Evolutionary conservation across 2,888 invertebrate genomes (phyloP).

Genomic region (Emmelina monodactyla): DNA sequence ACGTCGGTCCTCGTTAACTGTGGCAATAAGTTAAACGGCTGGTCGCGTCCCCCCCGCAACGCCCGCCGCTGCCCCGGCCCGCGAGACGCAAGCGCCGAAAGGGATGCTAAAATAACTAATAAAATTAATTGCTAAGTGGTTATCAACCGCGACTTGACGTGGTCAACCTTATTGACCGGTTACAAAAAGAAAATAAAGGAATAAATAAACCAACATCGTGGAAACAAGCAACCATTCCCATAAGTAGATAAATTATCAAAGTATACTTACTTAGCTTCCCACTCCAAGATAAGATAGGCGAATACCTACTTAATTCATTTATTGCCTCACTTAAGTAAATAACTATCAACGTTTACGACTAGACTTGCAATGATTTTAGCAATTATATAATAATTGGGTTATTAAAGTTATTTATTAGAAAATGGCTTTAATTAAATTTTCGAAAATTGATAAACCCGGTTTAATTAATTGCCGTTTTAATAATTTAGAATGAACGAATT

Average conservation of each 20-base stretch:
- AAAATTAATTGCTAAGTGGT: too few species aligned
- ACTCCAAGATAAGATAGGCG: background rate
- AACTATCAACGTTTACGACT: background rate
- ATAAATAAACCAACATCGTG: too few species aligned
- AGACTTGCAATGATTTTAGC: background rate
- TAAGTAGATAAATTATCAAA: too few species aligned
- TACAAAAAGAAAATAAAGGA: too few species aligned
- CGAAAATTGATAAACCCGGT: background rate
- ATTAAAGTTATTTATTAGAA: slow-evolving; percentile 1
- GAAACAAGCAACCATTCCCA: too few species aligned
- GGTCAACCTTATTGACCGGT: too few species aligned
- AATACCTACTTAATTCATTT: background rate
- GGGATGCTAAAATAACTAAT: too few species aligned
- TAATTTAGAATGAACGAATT: slow-evolving; percentile 37
- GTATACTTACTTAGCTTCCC: background rate
- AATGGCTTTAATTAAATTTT: background rate
- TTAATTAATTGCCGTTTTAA: background rate
- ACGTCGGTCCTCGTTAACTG: slow-evolving; percentile 66
- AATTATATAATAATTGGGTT: slow-evolving; percentile 1
- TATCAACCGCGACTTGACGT: too few species aligned
- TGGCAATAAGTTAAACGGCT: slow-evolving; percentile 65
- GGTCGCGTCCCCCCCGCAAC: slow-evolving; percentile 22
- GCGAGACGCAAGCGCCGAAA: too few species aligned
- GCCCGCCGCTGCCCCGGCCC: slow-evolving; percentile 23
- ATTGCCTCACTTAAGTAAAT: background rate